These are phyloP conservation scores for Apomyelois bistriatella DNA, from an alignment of 2,888 invertebrate species.

Conservation along the genomic window DNA sequence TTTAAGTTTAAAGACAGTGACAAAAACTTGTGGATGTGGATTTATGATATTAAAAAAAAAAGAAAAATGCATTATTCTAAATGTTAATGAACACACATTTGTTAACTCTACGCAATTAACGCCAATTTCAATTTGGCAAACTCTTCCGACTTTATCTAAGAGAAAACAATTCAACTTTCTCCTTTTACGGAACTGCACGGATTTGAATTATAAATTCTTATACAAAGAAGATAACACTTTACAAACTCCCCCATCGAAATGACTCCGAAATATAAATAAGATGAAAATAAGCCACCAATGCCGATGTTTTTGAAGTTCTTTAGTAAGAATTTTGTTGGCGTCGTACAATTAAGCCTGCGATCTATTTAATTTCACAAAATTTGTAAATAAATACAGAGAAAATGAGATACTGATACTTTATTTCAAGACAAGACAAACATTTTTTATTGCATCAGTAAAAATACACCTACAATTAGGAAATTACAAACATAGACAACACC, in stretches of 20 bases:
- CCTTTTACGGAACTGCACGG: slow-evolving; percentile 17
- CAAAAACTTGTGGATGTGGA: too few relatives aligned
- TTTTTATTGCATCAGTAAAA: too few relatives aligned
- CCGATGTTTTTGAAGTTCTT: slow-evolving; percentile 22
- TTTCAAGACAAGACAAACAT: too few relatives aligned
- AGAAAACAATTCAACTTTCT: slow-evolving; percentile 19
- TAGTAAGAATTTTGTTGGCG: too few relatives aligned
- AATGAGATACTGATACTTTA: too few relatives aligned
- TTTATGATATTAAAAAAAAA: too few relatives aligned
- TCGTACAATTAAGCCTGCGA: too few relatives aligned
- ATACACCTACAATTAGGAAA: too few relatives aligned
- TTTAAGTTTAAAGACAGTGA: too few relatives aligned
- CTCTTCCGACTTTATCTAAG: slow-evolving; percentile 15
- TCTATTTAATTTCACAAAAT: too few relatives aligned
- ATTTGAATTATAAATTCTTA: slow-evolving; percentile 16
- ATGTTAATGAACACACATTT: not conserved
- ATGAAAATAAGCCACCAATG: slow-evolving; percentile 24
- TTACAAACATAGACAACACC: too few relatives aligned
- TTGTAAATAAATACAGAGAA: too few relatives aligned
- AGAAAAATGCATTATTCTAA: not conserved
- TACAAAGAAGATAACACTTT: slow-evolving; percentile 9
- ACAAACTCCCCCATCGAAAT: slow-evolving; percentile 15
- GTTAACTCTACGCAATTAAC: slow-evolving; percentile 16
- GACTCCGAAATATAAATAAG: slow-evolving; percentile 27
- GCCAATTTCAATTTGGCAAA: slow-evolving; percentile 14